Base-by-base conservation (phyloP, 2,113 vertebrate genomes). In the Platycercus adscitus region DNA sequence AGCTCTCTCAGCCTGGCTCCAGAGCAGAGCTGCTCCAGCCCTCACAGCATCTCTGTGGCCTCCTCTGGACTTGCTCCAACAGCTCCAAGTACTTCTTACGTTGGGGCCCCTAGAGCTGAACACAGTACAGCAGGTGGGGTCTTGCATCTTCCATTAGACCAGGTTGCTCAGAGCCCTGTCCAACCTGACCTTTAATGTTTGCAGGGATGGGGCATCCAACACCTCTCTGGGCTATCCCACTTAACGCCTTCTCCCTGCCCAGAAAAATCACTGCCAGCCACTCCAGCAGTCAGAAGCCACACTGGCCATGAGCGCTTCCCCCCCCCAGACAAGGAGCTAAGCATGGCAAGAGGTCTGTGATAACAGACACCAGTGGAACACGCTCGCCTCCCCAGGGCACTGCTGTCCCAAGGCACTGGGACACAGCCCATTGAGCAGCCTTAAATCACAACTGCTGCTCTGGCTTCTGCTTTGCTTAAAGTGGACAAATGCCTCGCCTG, bases 311-410 rank as follows among this genome's bases (percentile, higher is more conserved):
- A 72, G 47, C 31, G 39, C 16, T 63, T 21, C 71, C 41, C 26
- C 37, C 41, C 37, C 26, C 25, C 37, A 76, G 41, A 9, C 68
- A 21, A 39, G 65, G 43, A 64, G 17, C 9, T 0, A 1, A 63
- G 58, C 1, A 0, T 2, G 3, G 41, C 0, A 2, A 76, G 68
- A 35, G n/a, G 55, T 23, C 35, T 20, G 25, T 0, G 2, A 33
- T 10, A 14, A 26, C 46, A 33, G 63, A 33, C 26, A 5, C 3
- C 3, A 8, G 25, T 3, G 43, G 84, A 58, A 84, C 50, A 35
- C 13, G 3, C 5, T 20, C 18, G 21, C 23, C n/a, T 37, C 14
- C 61, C 31, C 2, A 1, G n/a, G 41, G 6, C 23, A 39, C 15
- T 20, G 10, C 19, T 3, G 2, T 10, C 29, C 81, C 37, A 3